Evolutionary conservation across 2,797 vertebrate genomes (phyloP).

Genomic region (Siniperca undulata): DNA sequence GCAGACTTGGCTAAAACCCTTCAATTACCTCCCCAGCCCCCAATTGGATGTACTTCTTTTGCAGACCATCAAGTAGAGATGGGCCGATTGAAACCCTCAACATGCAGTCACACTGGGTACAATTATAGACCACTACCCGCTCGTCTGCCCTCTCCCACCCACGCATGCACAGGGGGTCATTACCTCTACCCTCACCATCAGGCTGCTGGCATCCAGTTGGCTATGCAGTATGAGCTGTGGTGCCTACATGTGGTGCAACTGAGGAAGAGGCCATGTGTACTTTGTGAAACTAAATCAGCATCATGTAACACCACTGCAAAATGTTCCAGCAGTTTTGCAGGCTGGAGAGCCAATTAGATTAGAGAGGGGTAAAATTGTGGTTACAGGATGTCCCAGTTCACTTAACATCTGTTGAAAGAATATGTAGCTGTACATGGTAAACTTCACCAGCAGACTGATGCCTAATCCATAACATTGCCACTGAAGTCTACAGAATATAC

Average conservation of each 20-base stretch:
- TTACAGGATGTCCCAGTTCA: slow-evolving; percentile 61
- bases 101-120: slow-evolving; percentile 63
- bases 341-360: slow-evolving; percentile 63
- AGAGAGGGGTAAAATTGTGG: slow-evolving; percentile 56
- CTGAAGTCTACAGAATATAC: slow-evolving; percentile 3
- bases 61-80: slow-evolving; percentile 68
- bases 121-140: slow-evolving; percentile 79
- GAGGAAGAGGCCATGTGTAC: slow-evolving; percentile 59
- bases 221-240: slow-evolving; percentile 41
- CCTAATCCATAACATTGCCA: slow-evolving; percentile 35
- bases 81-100: slow-evolving; percentile 57
- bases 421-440: slow-evolving; percentile 32
- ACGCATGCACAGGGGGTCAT: slow-evolving; percentile 67
- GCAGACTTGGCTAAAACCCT: slow-evolving; percentile 64
- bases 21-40: slow-evolving; percentile 72
- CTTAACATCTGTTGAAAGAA: slow-evolving; percentile 68
- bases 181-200: slow-evolving; percentile 69
- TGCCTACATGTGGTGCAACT: slow-evolving; percentile 57
- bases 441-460: slow-evolving; percentile 34
- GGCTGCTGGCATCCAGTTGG: slow-evolving; percentile 71
- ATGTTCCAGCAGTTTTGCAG: slow-evolving; percentile 52
- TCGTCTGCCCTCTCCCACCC: slow-evolving; percentile 68
- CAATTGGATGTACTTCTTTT: slow-evolving; percentile 64
- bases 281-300: slow-evolving; percentile 48
- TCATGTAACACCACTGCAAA: slow-evolving; percentile 50